Percentiles rank a stretch among this genome's conserved stretches.
Evolutionary conservation across 2,113 vertebrate genomes (phyloP).

Genomic region (Lota lota): DNA sequence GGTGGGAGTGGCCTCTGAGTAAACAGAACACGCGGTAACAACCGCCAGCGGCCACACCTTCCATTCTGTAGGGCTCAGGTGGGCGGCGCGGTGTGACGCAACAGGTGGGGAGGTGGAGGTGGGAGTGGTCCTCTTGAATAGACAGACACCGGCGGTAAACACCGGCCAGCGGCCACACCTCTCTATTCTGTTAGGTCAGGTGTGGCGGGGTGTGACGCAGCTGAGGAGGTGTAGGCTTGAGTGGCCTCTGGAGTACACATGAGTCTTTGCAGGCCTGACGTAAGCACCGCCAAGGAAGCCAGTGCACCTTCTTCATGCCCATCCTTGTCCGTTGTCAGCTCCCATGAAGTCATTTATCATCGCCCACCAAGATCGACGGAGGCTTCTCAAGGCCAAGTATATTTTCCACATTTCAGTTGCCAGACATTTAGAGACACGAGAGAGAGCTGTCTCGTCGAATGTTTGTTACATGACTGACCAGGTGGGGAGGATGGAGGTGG

Average conservation of each 20-base stretch:
- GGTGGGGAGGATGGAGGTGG: no score
- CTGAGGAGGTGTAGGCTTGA: no score
- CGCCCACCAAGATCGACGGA: constrained; percentile 16
- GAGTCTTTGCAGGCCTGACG: constrained; percentile 38
- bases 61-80: constrained; percentile 39
- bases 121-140: no score
- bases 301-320: constrained; percentile 36
- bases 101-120: not conserved
- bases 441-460: no score
- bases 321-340: constrained; percentile 43
- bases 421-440: no score
- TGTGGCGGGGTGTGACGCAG: no score
- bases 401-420: constrained; percentile 2
- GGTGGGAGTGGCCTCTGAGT: constrained; percentile 38
- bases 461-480: no score
- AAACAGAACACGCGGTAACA: constrained; percentile 52
- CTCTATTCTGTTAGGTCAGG: no score
- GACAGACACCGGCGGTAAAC: constrained; percentile 33
- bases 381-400: constrained; percentile 19
- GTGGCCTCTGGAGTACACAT: constrained; percentile 35
- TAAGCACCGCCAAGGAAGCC: constrained; percentile 47
- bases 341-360: constrained; percentile 56
- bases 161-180: no score
- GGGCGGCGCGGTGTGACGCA: constrained; percentile 33
- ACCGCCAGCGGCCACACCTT: constrained; percentile 47